Base-by-base conservation (phyloP, 2,888 invertebrate genomes). In the Nudaria mundana region DNA sequence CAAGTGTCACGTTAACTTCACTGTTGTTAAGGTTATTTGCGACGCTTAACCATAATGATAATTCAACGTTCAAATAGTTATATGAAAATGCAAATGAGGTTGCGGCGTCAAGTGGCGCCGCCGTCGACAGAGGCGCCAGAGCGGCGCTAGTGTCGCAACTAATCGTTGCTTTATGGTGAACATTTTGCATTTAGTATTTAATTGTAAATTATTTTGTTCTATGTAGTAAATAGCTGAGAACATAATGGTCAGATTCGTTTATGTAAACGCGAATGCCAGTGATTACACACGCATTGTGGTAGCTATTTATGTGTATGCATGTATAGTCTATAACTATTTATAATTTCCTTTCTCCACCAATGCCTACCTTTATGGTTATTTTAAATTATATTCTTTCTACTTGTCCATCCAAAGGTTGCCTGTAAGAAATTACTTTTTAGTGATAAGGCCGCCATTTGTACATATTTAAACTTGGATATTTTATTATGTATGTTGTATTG, bases 61-160 rank as follows among this genome's bases (percentile, higher is more conserved):
- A 37, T 36, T 30, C 26, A 23, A 44, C 31, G 25, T 61, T 56
- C 59, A 64, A 66, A 60, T 67, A 61, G 63, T 56, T 58, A 56
- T 56, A 68, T 66, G 65, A 63, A 66, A 72, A 82, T 82, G 82
- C 74, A 82, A 82, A 81, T 81, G 81, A 81, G 72, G 46, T 53
- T 50, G 62, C 46, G 69, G 56, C 65, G 60, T 57, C 65, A 55
- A 47, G 52, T 52, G 45, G 56, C 60, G 44, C 29, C 39, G 30
- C 25, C n/a, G n/a, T n/a, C n/a, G 20, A 8, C 43, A n/a, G 20
- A 35, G 59, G 62, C 67, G 66, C 67, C 76, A 51, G 45, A 37
- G 52, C 48, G 77, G 47, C 78, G 76, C 59, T 56, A 22, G 40
- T 34, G 55, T 45, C 44, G 37, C 62, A 54, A 62, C 76, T 74